Evolutionary conservation across 1,140 invertebrate species (phyloP).

Genomic region (Pseudachorutes palmiensis): DNA sequence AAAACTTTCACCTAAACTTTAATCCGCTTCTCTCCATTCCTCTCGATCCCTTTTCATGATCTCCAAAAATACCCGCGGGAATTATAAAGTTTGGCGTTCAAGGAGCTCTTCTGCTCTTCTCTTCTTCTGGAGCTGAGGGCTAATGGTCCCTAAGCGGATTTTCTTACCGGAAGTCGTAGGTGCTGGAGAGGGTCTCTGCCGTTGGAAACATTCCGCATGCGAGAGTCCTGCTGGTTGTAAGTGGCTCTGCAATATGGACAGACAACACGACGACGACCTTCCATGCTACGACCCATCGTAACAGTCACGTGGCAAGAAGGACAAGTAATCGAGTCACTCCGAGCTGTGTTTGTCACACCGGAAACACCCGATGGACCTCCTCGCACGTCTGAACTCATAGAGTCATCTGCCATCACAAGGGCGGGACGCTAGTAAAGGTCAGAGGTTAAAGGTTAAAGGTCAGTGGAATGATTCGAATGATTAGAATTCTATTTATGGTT

Average conservation of each 20-base stretch:
- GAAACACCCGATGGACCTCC: constrained; percentile 12
- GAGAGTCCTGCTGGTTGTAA: constrained; percentile 32
- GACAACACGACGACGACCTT: constrained; percentile 30
- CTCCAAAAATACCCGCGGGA: not conserved
- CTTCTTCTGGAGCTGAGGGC: no score
- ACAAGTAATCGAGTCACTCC: constrained; percentile 37
- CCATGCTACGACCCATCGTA: constrained; percentile 31
- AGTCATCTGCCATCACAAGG: constrained; percentile 35
- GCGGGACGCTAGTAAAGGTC: constrained; percentile 35
- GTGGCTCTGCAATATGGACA: constrained; percentile 36
- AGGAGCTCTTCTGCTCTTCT: no score
- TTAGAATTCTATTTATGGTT: not conserved
- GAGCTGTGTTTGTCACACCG: constrained; percentile 30
- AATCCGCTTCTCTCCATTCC: no score
- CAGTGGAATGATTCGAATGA: not conserved
- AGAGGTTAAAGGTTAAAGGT: not conserved
- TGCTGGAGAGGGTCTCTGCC: constrained; percentile 26
- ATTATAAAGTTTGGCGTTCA: no score
- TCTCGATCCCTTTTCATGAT: not conserved
- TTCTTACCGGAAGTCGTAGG: constrained; percentile 32
- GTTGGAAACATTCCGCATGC: constrained; percentile 17
- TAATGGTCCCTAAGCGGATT: not conserved
- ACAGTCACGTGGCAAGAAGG: constrained; percentile 38
- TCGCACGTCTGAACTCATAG: constrained; percentile 19
- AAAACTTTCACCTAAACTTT: no score